These are phyloP conservation scores for Myotis brandtii DNA, from an alignment of 2,113 vertebrate genomes.

Conservation along the genomic window DNA sequence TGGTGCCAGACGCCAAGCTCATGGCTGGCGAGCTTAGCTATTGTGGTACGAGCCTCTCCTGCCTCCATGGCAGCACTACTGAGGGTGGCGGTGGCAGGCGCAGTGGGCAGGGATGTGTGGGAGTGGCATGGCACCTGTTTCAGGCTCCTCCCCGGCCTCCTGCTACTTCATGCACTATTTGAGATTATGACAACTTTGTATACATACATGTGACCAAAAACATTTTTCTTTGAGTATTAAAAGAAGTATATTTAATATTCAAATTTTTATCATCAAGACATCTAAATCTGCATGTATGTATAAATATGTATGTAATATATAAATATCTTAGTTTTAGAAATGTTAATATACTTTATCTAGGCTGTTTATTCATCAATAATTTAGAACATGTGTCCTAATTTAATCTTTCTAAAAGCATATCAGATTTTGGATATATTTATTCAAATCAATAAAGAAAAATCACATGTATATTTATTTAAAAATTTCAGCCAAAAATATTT, in stretches of 20 bases:
- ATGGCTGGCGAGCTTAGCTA: too few species aligned
- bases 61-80: too few species aligned
- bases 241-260: not conserved
- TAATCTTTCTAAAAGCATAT: not conserved
- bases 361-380: not conserved
- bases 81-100: too few species aligned
- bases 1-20: too few species aligned
- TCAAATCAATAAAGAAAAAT: not conserved
- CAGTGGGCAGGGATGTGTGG: too few species aligned
- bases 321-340: not conserved
- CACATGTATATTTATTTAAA: not conserved
- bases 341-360: not conserved
- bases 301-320: not conserved
- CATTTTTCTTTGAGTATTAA: not conserved
- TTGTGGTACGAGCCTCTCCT: too few species aligned
- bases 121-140: too few species aligned
- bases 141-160: too few species aligned
- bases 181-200: not conserved
- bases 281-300: not conserved
- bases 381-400: not conserved
- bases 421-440: not conserved
- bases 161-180: not conserved
- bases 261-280: not conserved
- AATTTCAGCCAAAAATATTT: not conserved
- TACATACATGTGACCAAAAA: not conserved